phyloP scores from a whole-genome alignment of 2,113 vertebrate genomes.

The Corapipo altera region DNA sequence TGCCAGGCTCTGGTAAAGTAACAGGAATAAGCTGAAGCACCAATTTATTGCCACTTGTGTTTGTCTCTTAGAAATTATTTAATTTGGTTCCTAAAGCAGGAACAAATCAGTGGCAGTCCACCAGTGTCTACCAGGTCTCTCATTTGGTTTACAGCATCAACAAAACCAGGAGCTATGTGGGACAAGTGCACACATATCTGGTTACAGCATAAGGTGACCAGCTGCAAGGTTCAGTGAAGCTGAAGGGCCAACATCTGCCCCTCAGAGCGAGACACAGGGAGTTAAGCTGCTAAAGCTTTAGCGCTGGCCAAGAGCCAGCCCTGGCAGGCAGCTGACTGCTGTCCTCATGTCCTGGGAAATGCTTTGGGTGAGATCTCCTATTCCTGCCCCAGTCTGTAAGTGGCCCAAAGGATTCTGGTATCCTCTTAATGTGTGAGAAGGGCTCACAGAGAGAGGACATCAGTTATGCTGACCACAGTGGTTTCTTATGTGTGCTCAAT shows the following conservation, averaged over 20 bases:
- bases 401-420: neutral
- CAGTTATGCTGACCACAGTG: neutral
- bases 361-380: neutral
- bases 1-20: neutral
- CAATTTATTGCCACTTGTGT: neutral
- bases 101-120: neutral
- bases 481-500: neutral
- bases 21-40: neutral
- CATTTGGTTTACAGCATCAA: neutral
- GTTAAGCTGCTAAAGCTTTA: neutral
- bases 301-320: neutral
- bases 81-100: neutral
- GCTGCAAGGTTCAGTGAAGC: conserved; percentile 14
- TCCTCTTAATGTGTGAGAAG: neutral
- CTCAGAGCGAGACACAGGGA: neutral
- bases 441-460: neutral
- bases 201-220: conserved; percentile 24
- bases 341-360: neutral
- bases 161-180: neutral
- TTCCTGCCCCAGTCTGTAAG: neutral
- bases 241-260: conserved; percentile 29
- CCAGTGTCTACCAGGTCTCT: neutral
- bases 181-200: neutral
- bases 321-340: neutral
- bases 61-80: neutral